Evolutionary conservation across 1,140 invertebrate species (phyloP).

Genomic region (Tetramorium simillimum): DNA sequence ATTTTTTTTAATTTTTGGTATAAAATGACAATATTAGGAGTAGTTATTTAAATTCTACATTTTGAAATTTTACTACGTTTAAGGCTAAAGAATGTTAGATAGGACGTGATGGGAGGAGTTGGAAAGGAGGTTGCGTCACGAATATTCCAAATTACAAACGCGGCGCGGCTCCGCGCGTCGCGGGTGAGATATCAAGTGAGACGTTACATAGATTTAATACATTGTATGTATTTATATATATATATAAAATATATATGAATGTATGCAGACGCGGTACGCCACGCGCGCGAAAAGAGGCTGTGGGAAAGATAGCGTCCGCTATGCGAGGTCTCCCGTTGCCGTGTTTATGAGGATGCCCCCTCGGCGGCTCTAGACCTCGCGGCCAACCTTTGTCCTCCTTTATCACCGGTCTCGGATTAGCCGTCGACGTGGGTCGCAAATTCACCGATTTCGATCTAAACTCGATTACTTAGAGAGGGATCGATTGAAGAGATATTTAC

Average conservation of each 20-base stretch:
- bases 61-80: background rate
- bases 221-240: background rate
- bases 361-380: constrained; percentile 70
- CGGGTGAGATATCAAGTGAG: constrained; percentile 69
- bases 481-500: background rate
- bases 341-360: constrained; percentile 70
- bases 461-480: constrained; percentile 20
- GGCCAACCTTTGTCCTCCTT: constrained; percentile 75
- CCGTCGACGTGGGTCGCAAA: constrained; percentile 13
- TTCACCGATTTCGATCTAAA: constrained; percentile 11
- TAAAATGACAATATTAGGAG: background rate
- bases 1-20: no score
- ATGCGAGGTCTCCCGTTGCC: constrained; percentile 62
- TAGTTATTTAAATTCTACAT: background rate
- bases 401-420: constrained; percentile 79
- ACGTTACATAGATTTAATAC: constrained; percentile 79
- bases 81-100: background rate
- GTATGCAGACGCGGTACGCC: background rate
- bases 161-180: background rate
- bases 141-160: constrained; percentile 71
- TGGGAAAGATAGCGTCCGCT: constrained; percentile 79
- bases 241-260: constrained; percentile 22
- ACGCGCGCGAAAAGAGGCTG: constrained; percentile 75
- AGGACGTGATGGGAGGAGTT: background rate
- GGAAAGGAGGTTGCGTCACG: constrained; percentile 65